Conservation (phyloP, 2,888 invertebrate species). For the Sinotaia quadrata region DNA sequence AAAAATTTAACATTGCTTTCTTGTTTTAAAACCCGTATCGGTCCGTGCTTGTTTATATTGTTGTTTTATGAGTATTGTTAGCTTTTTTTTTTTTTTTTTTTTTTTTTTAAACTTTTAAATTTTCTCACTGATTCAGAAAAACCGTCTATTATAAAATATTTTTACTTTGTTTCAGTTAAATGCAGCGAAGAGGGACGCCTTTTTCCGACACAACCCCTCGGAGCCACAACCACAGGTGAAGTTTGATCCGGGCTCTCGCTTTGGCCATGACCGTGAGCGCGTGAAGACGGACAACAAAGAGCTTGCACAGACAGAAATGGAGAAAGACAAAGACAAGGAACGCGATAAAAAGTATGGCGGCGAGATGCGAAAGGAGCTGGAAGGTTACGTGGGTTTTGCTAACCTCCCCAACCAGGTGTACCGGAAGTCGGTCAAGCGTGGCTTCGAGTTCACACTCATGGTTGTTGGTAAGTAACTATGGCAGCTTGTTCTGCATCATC, state of each 20-base stretch:
- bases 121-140: neutral
- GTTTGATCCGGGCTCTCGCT: slow-evolving; percentile 60
- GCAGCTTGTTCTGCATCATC: too few species aligned
- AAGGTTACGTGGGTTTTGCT: slow-evolving; percentile 68
- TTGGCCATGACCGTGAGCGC: slow-evolving; percentile 45
- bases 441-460: slow-evolving; percentile 70
- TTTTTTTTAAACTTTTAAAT: neutral
- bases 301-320: slow-evolving; percentile 13
- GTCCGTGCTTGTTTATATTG: too few species aligned
- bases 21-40: too few species aligned
- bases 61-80: too few species aligned
- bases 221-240: slow-evolving; percentile 48
- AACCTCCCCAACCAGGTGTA: slow-evolving; percentile 69
- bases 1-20: too few species aligned
- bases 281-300: slow-evolving; percentile 44
- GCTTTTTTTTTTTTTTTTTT: too few species aligned
- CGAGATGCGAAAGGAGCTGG: slow-evolving; percentile 54
- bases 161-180: slow-evolving; percentile 55
- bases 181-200: slow-evolving; percentile 65
- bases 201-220: slow-evolving; percentile 53
- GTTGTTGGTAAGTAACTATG: slow-evolving; percentile 78
- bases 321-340: slow-evolving; percentile 37
- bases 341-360: slow-evolving; percentile 39
- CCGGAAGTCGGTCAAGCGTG: slow-evolving; percentile 67
- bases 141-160: neutral